phyloP scores from a whole-genome alignment of 2,113 vertebrate genomes.

The Cromileptes altivelis region DNA sequence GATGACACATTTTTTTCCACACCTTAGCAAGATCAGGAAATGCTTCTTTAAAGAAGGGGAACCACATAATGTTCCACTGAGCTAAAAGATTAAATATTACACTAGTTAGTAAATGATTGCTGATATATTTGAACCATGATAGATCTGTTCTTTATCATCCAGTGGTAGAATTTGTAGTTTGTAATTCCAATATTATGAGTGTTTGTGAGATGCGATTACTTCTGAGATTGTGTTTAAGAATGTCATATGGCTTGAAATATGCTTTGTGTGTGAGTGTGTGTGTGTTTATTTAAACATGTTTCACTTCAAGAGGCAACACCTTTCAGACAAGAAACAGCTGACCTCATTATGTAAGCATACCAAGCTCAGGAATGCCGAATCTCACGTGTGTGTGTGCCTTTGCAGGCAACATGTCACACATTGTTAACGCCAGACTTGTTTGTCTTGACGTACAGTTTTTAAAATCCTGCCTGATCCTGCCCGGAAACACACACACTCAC shows the following conservation, averaged over 20 bases:
- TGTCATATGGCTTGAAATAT: not conserved
- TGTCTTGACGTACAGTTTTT: conserved; percentile 59
- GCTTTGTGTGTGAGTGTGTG: not conserved
- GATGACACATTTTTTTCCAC: not conserved
- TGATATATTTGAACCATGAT: not conserved
- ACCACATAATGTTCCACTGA: not conserved
- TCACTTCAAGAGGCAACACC: not conserved
- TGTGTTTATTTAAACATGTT: not conserved
- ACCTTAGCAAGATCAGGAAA: conserved; percentile 6
- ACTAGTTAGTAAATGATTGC: not conserved
- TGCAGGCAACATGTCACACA: conserved; percentile 15
- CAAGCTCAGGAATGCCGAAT: conserved; percentile 27
- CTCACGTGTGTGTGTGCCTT: not conserved
- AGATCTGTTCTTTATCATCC: not conserved
- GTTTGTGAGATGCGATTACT: not conserved
- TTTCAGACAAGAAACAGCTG: conserved; percentile 20
- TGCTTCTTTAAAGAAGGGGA: conserved; percentile 18
- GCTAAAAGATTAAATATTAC: not conserved
- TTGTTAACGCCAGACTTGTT: conserved; percentile 62
- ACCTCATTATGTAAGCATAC: conserved; percentile 37
- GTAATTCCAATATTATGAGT: not conserved
- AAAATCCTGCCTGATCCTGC: conserved; percentile 72
- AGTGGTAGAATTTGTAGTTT: not conserved
- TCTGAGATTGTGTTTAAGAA: not conserved
- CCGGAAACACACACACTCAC: conserved; percentile 16